Conservation (phyloP, 2,797 vertebrate species). For the Gymnocypris eckloni region DNA sequence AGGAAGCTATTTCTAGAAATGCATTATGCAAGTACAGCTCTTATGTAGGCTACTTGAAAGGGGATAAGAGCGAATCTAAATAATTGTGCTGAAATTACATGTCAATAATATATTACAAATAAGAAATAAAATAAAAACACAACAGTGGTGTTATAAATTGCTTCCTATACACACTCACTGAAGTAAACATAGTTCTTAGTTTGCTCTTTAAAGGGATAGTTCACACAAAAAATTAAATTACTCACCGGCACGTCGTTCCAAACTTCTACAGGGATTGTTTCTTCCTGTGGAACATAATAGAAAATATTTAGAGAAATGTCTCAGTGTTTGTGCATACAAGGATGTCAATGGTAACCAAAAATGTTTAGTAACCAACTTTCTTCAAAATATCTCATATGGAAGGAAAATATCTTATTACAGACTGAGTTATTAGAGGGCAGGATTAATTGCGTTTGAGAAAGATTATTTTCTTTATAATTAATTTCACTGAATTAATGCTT, state of each 20-base stretch:
- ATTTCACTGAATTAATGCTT: background rate
- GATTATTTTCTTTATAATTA: background rate
- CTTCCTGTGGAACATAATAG: background rate
- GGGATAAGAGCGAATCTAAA: background rate
- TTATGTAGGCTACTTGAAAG: background rate
- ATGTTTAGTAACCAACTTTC: background rate
- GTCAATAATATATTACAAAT: constrained; percentile 6
- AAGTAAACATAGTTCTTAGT: background rate
- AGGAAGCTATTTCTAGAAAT: constrained; percentile 10
- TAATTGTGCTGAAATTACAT: background rate
- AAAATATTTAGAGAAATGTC: background rate
- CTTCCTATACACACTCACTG: background rate
- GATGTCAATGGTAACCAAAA: background rate
- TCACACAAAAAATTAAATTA: background rate
- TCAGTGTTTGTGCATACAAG: background rate
- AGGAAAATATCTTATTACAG: background rate
- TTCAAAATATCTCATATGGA: background rate
- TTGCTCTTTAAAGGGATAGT: background rate
- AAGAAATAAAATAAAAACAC: background rate
- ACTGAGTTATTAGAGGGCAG: background rate
- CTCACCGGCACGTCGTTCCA: background rate
- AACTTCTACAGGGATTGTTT: background rate
- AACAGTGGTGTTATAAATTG: background rate
- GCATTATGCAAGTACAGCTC: constrained; percentile 17
- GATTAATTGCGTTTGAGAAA: background rate